These are phyloP conservation scores for Rhopalosiphum maidis DNA, from an alignment of 1,140 invertebrate species.

Conservation along the genomic window DNA sequence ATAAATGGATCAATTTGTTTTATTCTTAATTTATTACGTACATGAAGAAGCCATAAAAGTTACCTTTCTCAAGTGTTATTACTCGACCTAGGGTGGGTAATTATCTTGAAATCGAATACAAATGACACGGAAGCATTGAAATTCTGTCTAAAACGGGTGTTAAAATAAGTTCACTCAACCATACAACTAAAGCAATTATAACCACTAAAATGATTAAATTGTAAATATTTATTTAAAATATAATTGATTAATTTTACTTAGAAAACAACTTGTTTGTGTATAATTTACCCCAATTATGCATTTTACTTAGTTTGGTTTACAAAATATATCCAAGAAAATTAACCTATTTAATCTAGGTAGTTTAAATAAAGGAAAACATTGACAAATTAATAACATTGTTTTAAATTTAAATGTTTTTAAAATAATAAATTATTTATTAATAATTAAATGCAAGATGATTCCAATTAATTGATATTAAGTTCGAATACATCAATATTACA, in stretches of 20 bases:
- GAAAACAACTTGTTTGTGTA: not conserved
- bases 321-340: no score
- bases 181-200: not conserved
- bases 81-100: not conserved
- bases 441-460: not conserved
- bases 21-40: not conserved
- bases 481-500: not conserved
- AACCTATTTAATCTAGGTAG: no score
- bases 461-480: not conserved
- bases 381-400: not conserved
- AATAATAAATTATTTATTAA: not conserved
- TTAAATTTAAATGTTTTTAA: not conserved
- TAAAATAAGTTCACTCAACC: not conserved
- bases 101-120: not conserved
- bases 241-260: not conserved
- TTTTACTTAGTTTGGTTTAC: not conserved
- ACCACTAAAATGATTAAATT: not conserved
- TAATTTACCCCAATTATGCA: not conserved
- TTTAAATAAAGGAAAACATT: not conserved
- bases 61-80: not conserved
- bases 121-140: not conserved
- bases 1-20: slow-evolving; percentile 21
- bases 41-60: not conserved
- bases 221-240: not conserved
- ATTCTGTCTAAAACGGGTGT: not conserved